Conservation (phyloP, 1,140 invertebrate species). For the Drosophila hydei region DNA sequence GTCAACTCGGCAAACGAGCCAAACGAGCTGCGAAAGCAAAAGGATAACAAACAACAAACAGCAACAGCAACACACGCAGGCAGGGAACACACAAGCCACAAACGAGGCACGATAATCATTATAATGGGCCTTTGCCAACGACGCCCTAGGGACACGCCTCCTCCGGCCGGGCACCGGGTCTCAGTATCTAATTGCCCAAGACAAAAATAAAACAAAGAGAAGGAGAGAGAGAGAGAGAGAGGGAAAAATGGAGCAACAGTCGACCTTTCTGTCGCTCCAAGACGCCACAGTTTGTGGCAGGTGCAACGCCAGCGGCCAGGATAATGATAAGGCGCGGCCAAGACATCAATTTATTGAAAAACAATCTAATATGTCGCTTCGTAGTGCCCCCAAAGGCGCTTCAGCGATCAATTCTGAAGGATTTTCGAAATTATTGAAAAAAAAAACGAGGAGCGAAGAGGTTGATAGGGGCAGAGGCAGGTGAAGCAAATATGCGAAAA, state of each 20-base stretch:
- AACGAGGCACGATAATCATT: slow-evolving; percentile 76
- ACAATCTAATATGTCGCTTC: slow-evolving; percentile 43
- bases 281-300: slow-evolving; percentile 10
- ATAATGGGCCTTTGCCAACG: slow-evolving; percentile 70
- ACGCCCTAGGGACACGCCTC: slow-evolving; percentile 65
- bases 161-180: neutral
- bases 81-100: slow-evolving; percentile 53
- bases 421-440: slow-evolving; percentile 22
- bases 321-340: slow-evolving; percentile 28
- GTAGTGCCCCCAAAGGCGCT: slow-evolving; percentile 4
- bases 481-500: too few relatives aligned
- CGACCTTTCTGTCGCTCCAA: neutral
- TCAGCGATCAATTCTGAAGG: slow-evolving; percentile 7
- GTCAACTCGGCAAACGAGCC: slow-evolving; percentile 66
- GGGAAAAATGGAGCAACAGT: neutral
- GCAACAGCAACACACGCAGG: slow-evolving; percentile 12
- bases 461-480: too few relatives aligned
- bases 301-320: slow-evolving; percentile 36
- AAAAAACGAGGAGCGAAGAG: too few relatives aligned
- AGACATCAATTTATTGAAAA: slow-evolving; percentile 69
- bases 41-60: slow-evolving; percentile 43
- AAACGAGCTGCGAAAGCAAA: slow-evolving; percentile 73
- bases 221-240: slow-evolving; percentile 33
- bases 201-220: slow-evolving; percentile 43
- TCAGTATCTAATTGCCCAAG: slow-evolving; percentile 67